Evolutionary conservation across 35 echinoderm and acorn worm genomes (phyloP).

Genomic region (Heliocidaris erythrogramma): DNA sequence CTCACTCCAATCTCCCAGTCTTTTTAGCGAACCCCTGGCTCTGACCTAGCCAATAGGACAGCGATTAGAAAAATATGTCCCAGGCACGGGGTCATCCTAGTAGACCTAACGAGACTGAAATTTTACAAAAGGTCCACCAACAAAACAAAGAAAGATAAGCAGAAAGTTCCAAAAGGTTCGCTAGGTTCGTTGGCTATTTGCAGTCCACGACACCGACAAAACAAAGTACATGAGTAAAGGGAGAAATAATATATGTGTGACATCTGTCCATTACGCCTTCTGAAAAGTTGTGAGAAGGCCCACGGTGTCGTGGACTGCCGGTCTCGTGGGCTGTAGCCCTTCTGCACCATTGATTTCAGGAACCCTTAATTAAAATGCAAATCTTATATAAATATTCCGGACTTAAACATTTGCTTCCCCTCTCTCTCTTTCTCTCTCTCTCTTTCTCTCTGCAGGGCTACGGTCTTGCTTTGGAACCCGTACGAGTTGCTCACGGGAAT

Average conservation of each 20-base stretch:
- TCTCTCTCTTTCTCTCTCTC: background rate
- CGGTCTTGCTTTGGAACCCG: constrained; percentile 31
- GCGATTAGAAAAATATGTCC: too few species aligned
- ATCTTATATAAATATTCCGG: background rate
- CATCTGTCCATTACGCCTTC: background rate
- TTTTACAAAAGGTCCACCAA: too few species aligned
- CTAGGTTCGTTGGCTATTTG: too few species aligned
- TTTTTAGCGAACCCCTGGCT: too few species aligned
- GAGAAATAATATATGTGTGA: background rate
- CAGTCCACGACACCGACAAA: too few species aligned
- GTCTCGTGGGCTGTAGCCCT: background rate
- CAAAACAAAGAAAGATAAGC: too few species aligned
- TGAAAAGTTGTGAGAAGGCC: too few species aligned
- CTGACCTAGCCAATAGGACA: too few species aligned
- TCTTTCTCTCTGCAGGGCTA: constrained; percentile 30
- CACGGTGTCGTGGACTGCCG: too few species aligned
- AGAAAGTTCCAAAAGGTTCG: too few species aligned
- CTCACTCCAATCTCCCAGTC: too few species aligned
- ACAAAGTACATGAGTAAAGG: background rate
- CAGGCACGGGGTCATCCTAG: background rate
- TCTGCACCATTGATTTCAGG: background rate
- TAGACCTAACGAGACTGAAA: too few species aligned
- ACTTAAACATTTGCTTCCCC: background rate
- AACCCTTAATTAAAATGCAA: background rate
- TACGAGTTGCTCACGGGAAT: background rate